Evolutionary conservation across 2,113 vertebrate species (phyloP).

Genomic region (Pipra filicauda): DNA sequence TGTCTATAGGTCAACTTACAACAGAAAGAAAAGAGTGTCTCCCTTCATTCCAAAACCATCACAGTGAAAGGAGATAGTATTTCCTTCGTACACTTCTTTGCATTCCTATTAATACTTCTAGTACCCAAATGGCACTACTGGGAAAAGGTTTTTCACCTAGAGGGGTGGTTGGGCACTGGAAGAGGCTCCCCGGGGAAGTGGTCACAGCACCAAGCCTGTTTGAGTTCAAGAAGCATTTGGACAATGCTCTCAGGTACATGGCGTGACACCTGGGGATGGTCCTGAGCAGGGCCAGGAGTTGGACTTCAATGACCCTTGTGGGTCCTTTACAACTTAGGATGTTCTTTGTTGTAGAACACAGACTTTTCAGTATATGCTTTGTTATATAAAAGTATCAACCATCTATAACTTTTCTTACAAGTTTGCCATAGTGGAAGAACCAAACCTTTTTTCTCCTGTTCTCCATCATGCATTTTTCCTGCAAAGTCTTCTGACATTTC

Average conservation of each 20-base stretch:
- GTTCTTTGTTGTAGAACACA: background rate
- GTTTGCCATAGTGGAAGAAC: background rate
- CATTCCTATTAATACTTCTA: background rate
- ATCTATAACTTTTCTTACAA: background rate
- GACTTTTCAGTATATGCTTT: background rate
- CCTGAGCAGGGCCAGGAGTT: background rate
- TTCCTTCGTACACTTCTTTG: background rate
- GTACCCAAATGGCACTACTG: background rate
- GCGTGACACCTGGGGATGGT: background rate
- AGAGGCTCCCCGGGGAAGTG: background rate
- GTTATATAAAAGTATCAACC: background rate
- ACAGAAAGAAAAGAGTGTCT: background rate
- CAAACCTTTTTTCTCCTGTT: conserved; percentile 84
- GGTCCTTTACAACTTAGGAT: background rate
- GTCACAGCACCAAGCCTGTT: background rate
- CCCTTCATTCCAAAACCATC: background rate
- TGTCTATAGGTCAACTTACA: background rate
- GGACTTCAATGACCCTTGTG: background rate
- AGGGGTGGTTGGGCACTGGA: background rate
- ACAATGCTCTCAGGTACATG: background rate
- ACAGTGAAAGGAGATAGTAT: background rate
- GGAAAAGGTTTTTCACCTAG: background rate
- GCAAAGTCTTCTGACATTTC: conserved; percentile 99
- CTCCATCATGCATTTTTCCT: conserved; percentile 89
- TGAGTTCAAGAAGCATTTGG: background rate